Conservation (phyloP, 2,797 vertebrate species). For the Heterohyrax brucei region DNA sequence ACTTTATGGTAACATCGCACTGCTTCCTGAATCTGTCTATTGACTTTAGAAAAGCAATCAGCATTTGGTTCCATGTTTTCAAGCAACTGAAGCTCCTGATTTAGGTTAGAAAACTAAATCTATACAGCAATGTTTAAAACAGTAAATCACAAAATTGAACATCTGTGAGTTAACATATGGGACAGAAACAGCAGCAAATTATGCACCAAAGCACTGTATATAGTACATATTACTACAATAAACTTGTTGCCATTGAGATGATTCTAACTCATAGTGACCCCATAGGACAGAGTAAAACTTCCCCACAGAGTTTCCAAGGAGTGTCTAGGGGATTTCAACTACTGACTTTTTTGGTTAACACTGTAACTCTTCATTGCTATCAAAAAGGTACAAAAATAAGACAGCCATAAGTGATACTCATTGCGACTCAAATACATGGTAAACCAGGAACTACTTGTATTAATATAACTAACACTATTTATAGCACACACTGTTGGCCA, state of each 20-base stretch:
- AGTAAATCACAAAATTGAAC: neutral
- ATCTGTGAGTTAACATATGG: neutral
- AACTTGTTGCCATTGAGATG: neutral
- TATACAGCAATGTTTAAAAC: neutral
- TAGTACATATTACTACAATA: neutral
- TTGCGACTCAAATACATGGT: too few relatives aligned
- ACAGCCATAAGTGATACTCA: too few relatives aligned
- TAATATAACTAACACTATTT: neutral
- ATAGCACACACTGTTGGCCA: neutral
- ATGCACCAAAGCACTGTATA: neutral
- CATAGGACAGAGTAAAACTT: too few relatives aligned
- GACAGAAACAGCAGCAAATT: neutral
- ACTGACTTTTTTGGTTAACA: too few relatives aligned
- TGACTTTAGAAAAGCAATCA: neutral
- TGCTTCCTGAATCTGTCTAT: neutral
- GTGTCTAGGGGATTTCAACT: too few relatives aligned
- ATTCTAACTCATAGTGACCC: too few relatives aligned
- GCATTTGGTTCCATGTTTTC: neutral
- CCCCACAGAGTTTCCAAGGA: too few relatives aligned
- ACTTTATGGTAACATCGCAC: neutral
- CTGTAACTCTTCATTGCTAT: too few relatives aligned
- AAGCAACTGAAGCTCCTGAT: neutral
- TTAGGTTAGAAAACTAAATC: neutral
- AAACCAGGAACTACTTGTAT: too few relatives aligned
- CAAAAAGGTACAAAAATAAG: too few relatives aligned